Evolutionary conservation across 2,888 invertebrate species (phyloP).

Genomic region (Morpho helenor): DNA sequence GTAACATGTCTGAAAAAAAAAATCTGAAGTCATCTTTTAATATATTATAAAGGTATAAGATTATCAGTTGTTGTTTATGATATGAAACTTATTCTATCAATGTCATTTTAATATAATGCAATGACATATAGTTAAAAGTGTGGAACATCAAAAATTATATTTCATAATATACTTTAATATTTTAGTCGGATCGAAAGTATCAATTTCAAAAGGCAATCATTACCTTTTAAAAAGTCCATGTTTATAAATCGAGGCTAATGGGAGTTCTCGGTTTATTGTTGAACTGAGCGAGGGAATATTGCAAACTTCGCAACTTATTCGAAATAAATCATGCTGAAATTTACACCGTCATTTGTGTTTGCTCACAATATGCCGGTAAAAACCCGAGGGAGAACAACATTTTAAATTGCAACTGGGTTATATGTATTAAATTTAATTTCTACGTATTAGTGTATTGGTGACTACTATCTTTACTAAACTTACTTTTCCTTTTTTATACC

Average conservation of each 20-base stretch:
- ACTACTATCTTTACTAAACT: no score
- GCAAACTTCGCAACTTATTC: conserved; percentile 32
- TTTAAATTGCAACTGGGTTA: background rate
- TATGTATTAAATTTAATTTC: background rate
- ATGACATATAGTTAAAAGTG: no score
- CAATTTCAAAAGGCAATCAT: conserved; percentile 30
- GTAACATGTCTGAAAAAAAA: no score
- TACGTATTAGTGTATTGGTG: no score
- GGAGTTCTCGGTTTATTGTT: conserved; percentile 40
- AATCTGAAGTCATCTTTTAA: no score
- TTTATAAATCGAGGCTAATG: conserved; percentile 47
- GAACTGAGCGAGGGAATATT: conserved; percentile 35
- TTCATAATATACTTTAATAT: background rate
- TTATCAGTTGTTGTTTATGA: no score
- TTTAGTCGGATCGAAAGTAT: conserved; percentile 13
- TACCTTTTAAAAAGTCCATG: conserved; percentile 37
- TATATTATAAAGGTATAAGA: no score
- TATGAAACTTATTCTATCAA: no score
- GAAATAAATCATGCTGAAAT: conserved; percentile 33
- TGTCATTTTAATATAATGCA: no score
- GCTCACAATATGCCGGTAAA: conserved; percentile 14
- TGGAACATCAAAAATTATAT: no score
- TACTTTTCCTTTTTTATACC: no score
- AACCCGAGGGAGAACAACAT: conserved; percentile 1
- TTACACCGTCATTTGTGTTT: conserved; percentile 30